A percentile compares a stretch with the other conserved stretches of the same genome.
Evolutionary conservation across 2,113 vertebrate species (phyloP).

Genomic region (Acanthochromis polyacanthus): DNA sequence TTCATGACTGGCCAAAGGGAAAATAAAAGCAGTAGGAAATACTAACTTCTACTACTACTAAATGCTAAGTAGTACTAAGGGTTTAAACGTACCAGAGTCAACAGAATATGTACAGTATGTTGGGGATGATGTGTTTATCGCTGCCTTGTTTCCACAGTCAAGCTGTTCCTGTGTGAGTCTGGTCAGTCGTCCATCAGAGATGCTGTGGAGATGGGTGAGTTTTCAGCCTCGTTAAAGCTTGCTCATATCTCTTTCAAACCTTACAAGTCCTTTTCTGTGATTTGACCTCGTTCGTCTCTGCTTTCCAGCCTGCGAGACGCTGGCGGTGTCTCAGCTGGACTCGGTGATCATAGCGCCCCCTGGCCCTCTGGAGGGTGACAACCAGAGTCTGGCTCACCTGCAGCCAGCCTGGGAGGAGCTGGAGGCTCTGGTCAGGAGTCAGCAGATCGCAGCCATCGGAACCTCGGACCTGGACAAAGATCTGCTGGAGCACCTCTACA

Average conservation of each 20-base stretch:
- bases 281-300: neutral
- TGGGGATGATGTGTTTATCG: neutral
- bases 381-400: constrained; percentile 89
- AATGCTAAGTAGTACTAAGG: neutral
- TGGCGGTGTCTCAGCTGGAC: constrained; percentile 94
- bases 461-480: constrained; percentile 97
- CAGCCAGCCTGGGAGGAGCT: constrained; percentile 95
- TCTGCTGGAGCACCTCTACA: constrained; percentile 93
- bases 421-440: constrained; percentile 90
- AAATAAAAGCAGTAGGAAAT: neutral
- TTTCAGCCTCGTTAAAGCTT: neutral
- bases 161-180: constrained; percentile 92
- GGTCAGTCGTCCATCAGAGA: constrained; percentile 88
- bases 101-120: neutral
- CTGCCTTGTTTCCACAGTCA: constrained; percentile 85
- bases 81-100: neutral
- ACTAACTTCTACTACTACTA: neutral
- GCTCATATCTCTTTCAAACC: too few species aligned
- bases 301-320: constrained; percentile 88
- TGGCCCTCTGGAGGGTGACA: constrained; percentile 85
- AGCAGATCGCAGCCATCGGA: constrained; percentile 93
- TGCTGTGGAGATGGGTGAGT: constrained; percentile 94
- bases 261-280: neutral
- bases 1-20: neutral
- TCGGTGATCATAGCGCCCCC: constrained; percentile 95